phyloP scores from a whole-genome alignment of 2,113 vertebrate genomes.

The Myotis davidii region DNA sequence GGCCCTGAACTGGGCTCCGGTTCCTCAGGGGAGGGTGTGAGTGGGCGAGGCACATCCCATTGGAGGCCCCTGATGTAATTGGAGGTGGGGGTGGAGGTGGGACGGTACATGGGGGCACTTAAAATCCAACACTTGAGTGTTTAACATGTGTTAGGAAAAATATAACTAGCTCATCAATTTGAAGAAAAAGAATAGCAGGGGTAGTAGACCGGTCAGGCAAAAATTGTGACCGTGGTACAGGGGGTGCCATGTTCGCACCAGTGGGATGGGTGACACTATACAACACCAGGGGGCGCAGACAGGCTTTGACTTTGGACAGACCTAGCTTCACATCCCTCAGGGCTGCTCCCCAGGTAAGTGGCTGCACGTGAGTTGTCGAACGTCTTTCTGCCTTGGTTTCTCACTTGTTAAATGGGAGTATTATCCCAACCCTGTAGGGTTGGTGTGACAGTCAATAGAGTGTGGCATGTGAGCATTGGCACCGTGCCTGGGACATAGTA shows the following conservation, averaged over 20 bases:
- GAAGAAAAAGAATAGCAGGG: neutral
- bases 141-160: neutral
- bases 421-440: neutral
- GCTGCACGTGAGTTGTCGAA: neutral
- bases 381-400: neutral
- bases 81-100: neutral
- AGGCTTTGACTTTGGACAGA: neutral
- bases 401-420: neutral
- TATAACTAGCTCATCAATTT: neutral
- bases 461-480: neutral
- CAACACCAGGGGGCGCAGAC: no score
- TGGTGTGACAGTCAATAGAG: neutral
- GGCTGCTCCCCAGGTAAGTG: neutral
- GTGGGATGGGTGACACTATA: fast-evolving
- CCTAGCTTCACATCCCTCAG: neutral
- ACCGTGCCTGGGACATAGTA: fast-evolving
- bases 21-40: neutral
- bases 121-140: neutral
- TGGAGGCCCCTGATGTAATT: neutral
- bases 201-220: neutral
- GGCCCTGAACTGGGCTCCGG: neutral
- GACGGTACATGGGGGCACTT: neutral
- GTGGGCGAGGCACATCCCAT: fast-evolving
- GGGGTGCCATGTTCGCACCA: fast-evolving
- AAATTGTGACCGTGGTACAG: fast-evolving